Base-by-base conservation (phyloP, 1,140 invertebrate species). In the Euborellia annulipes region DNA sequence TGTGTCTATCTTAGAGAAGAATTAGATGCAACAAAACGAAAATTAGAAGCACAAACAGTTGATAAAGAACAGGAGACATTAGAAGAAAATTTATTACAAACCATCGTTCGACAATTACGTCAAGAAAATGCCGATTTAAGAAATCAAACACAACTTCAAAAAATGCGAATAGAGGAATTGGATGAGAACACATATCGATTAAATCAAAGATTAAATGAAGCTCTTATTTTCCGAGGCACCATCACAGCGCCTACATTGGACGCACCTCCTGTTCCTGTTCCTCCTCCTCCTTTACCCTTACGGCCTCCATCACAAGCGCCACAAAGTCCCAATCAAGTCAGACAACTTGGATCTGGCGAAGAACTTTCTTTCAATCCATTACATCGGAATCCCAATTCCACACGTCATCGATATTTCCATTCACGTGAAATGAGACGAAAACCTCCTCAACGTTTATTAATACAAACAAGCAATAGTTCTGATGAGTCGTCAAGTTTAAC, bases 401-500 rank as follows among this genome's bases (percentile, higher is more conserved):
- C 19, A 19, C 43, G n/a, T 1, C 16, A n/a, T 20, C 9, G 6
- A 22, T 14, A 17, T 18, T 13, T 34, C 3, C 4, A 38, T 14
- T 37, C 7, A 6, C 22, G 45, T 14, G 45, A 30, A 19, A 6
- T 9, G 8, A 20, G 22, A 7, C 36, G 30, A 23, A 48, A 44
- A 20, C 47, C 41, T 22, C 41, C 22, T 16, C 32, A 22, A 11
- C 19, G 47, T 7, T 19, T 39, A 23, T 19, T 39, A 14, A 11
- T 30, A 6, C 11, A 3, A n/a, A 14, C 14, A 16, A 6, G 30
- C 22, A 17, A 18, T 16, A 48, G 47, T 34, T 39, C 41, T 11
- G 39, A 41, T 17, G 41, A 43, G 23, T 21, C 32, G 1, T 16
- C n/a, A 8, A 55, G 54, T 43, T 46, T 54, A 34, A 59, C 58